Evolutionary conservation across 2,797 vertebrate genomes (phyloP).

Genomic region (Anas flavirostris): DNA sequence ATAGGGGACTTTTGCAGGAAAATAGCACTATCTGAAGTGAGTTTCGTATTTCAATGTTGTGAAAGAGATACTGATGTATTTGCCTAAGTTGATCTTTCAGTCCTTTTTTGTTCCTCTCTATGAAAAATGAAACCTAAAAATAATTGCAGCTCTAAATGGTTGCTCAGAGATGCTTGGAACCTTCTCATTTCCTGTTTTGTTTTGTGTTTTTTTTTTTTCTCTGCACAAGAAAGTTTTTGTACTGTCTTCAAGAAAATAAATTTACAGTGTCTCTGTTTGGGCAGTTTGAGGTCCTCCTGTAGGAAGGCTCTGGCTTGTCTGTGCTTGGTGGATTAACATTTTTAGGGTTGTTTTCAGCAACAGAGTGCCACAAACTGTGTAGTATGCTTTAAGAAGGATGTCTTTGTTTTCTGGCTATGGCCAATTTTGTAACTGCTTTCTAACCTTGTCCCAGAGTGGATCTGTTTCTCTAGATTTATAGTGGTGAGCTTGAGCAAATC

Average conservation of each 20-base stretch:
- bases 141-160: not conserved
- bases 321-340: not conserved
- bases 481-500: not conserved
- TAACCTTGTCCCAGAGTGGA: not conserved
- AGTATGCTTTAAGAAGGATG: not conserved
- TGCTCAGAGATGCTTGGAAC: not conserved
- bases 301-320: not conserved
- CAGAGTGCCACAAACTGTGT: not conserved
- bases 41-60: not conserved
- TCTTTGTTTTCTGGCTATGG: not conserved
- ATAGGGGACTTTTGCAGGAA: not conserved
- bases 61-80: not conserved
- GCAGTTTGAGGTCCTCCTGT: not conserved
- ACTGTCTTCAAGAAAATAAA: not conserved
- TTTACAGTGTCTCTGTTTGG: not conserved
- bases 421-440: not conserved
- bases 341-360: not conserved
- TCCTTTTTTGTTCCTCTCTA: not conserved
- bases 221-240: not conserved
- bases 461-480: not conserved
- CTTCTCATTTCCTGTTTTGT: not conserved
- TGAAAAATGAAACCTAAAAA: not conserved
- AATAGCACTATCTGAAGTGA: not conserved
- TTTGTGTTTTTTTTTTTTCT: not conserved
- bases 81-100: not conserved